These are phyloP conservation scores for Carduelis carduelis DNA, from an alignment of 2,797 vertebrate species.

Conservation along the genomic window DNA sequence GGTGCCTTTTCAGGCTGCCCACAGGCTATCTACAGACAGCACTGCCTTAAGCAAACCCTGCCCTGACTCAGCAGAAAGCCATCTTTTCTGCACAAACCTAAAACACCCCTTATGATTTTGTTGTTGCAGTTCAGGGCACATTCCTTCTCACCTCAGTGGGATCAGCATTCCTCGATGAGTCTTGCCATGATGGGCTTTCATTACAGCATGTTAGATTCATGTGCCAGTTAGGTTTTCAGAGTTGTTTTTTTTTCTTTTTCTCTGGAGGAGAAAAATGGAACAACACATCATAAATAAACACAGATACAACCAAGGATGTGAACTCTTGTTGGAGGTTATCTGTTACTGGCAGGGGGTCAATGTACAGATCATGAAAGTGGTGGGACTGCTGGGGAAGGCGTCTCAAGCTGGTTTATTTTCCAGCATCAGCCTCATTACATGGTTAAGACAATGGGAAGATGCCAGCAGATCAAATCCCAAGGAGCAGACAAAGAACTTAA, in stretches of 20 bases:
- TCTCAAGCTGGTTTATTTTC: no score
- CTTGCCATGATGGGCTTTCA: not conserved
- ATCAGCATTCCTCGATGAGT: not conserved
- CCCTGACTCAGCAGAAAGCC: not conserved
- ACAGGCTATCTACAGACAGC: not conserved
- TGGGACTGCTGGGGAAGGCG: no score
- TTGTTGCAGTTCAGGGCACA: not conserved
- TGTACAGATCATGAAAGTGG: no score
- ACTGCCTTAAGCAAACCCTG: not conserved
- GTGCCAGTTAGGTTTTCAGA: not conserved
- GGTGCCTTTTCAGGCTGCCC: not conserved
- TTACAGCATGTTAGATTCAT: not conserved
- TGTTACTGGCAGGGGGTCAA: rapidly evolving
- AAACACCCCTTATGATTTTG: not conserved
- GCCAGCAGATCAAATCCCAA: no score
- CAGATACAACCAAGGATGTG: not conserved
- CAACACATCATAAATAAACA: not conserved
- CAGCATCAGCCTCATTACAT: no score
- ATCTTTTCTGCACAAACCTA: not conserved
- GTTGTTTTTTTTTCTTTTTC: not conserved
- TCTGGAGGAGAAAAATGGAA: not conserved
- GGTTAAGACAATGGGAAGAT: no score
- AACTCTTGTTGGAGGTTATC: not conserved
- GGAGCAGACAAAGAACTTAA: no score
- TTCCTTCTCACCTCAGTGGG: not conserved